phyloP scores from a whole-genome alignment of 2,888 invertebrate species.

The Gymnosoma rotundatum region DNA sequence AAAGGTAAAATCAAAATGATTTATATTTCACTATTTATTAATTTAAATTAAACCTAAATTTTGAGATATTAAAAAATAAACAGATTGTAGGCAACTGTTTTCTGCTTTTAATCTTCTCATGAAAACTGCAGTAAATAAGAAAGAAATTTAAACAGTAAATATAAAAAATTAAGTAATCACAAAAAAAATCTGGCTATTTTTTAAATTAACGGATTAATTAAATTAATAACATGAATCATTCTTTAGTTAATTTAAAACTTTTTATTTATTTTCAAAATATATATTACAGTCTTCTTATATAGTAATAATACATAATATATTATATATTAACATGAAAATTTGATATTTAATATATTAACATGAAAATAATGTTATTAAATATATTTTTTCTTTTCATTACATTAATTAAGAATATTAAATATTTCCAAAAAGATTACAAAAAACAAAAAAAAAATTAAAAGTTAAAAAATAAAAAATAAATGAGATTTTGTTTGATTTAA shows the following conservation, averaged over 20 bases:
- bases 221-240: not conserved
- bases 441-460: constrained; percentile 27
- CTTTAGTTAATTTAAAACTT: constrained; percentile 59
- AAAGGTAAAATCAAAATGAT: constrained; percentile 42
- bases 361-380: constrained; percentile 42
- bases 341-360: constrained; percentile 52
- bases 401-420: constrained; percentile 52
- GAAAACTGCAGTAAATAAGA: constrained; percentile 3
- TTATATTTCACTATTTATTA: constrained; percentile 38
- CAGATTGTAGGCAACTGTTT: constrained; percentile 32
- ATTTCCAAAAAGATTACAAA: constrained; percentile 34
- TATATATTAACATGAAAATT: constrained; percentile 55
- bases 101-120: constrained; percentile 12
- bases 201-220: not conserved
- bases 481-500: constrained; percentile 37
- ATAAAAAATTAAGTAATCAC: constrained; percentile 21
- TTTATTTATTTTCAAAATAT: constrained; percentile 67
- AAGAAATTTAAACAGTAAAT: constrained; percentile 34
- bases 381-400: constrained; percentile 17
- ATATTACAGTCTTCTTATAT: constrained; percentile 69
- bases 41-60: constrained; percentile 6
- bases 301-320: constrained; percentile 64
- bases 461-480: constrained; percentile 38
- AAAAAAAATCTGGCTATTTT: not conserved
- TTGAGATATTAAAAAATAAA: constrained; percentile 35